A percentile compares a stretch with the other conserved stretches of the same genome.
phyloP scores from a whole-genome alignment of 2,888 invertebrate genomes.

The Drosophila peninsularis region DNA sequence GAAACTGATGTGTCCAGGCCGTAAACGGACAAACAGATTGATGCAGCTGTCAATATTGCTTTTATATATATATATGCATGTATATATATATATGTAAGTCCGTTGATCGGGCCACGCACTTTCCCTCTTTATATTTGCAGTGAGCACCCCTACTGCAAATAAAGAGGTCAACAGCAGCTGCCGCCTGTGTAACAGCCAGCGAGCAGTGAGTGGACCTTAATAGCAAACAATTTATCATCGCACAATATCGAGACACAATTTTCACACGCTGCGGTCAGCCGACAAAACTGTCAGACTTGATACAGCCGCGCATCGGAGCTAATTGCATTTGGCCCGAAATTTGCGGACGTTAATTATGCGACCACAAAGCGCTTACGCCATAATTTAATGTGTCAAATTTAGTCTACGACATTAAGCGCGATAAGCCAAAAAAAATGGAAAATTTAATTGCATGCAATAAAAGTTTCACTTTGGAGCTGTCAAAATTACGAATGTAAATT shows the following conservation, averaged over 20 bases:
- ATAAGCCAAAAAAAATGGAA: background rate
- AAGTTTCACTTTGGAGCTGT: background rate
- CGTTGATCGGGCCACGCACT: background rate
- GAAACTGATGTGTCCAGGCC: background rate
- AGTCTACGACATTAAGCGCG: conserved; percentile 2
- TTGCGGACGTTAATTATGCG: conserved; percentile 56
- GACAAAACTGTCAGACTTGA: conserved; percentile 62
- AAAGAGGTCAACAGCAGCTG: conserved; percentile 35
- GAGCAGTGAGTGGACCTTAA: conserved; percentile 15
- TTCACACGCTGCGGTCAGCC: conserved; percentile 64
- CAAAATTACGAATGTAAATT: background rate
- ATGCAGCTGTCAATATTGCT: background rate
- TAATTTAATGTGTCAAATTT: conserved; percentile 34
- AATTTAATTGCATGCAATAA: background rate
- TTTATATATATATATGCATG: background rate
- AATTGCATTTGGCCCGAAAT: conserved; percentile 41
- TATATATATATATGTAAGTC: background rate
- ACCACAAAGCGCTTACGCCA: conserved; percentile 39
- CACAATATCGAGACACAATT: conserved; percentile 45
- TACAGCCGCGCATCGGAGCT: conserved; percentile 29
- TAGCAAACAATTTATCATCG: conserved; percentile 59
- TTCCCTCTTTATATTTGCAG: background rate
- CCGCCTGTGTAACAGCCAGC: background rate
- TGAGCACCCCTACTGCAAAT: conserved; percentile 40
- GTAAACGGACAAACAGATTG: background rate